Percentiles rank a stretch among this genome's conserved stretches.
These are phyloP conservation scores for Nephila pilipes DNA, from an alignment of 1,140 invertebrate genomes.

Conservation along the genomic window DNA sequence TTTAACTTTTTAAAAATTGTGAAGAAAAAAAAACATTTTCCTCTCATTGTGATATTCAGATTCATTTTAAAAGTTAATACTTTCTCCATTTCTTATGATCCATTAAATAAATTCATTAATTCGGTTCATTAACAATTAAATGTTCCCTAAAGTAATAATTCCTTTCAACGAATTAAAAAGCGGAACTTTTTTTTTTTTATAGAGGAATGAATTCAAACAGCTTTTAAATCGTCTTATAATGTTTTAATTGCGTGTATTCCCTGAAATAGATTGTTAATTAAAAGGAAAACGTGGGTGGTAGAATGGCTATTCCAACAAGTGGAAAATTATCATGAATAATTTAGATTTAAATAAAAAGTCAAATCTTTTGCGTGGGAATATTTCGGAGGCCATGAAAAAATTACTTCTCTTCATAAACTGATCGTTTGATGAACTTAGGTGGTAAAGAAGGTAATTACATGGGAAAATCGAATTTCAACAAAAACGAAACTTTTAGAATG, in stretches of 20 bases:
- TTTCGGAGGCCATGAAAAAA: background rate
- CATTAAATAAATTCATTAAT: background rate
- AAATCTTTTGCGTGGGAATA: background rate
- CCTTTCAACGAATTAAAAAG: background rate
- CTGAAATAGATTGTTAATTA: background rate
- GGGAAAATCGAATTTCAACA: too few species aligned
- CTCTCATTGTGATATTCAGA: too few species aligned
- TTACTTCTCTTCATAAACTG: too few species aligned
- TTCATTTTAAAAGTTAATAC: background rate
- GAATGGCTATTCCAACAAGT: background rate
- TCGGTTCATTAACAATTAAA: background rate
- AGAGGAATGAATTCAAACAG: background rate
- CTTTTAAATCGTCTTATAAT: background rate
- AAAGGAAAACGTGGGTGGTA: background rate
- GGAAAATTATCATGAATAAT: background rate
- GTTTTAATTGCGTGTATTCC: constrained; percentile 6
- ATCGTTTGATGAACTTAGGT: background rate
- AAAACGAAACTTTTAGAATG: too few species aligned
- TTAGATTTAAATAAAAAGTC: background rate
- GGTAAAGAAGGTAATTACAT: background rate
- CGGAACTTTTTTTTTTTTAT: background rate
- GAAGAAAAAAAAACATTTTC: background rate
- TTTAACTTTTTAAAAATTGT: too few species aligned
- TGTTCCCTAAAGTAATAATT: background rate
- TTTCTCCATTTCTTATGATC: background rate